Base-by-base conservation (phyloP, 2,113 vertebrate genomes). In the Gorilla gorilla region DNA sequence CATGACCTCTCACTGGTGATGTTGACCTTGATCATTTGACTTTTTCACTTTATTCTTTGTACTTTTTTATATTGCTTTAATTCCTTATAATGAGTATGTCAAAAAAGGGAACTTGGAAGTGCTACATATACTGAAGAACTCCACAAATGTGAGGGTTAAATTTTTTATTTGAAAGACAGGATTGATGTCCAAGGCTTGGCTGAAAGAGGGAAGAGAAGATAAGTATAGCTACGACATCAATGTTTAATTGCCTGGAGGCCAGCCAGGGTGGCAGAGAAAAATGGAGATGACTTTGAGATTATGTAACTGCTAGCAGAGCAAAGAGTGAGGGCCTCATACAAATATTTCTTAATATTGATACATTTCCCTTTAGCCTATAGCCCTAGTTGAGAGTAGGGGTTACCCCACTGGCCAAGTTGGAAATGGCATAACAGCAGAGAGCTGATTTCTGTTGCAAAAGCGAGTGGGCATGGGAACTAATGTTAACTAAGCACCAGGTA, bases 191-290 rank as follows among this genome's bases (percentile, higher is more conserved):
- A 76, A 84, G 17, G 4, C 73, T 93, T 89, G 93, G 86, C 95
- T 93, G 55, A 50, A 94, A 91, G 68, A 75, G 35, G 75, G 40
- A 45, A 25, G 27, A 55, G 68, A 43, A 84, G 93, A 59, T 93
- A 95, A 96, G 87, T 93, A 96, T 93, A 96, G 97, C 87, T 40
- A 20, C 23, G 14, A 17, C 92, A 97, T 98, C 96, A 97, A 95
- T 96, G 92, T 98, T 98, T 97, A 92, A 97, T 96, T 68, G 55
- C 48, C 94, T 96, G 97, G 92, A 96, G 75, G 52, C 92, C 64
- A 50, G 97, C 96, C 98, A 93, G 93, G 68, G 52, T 48, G 78
- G 52, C 96, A 95, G 79, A 50, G 52, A 79, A 79, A 80, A 75
- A 96, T n/a, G 35, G 70, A 92, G 70, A 98, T 88, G 96, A 92